Evolutionary conservation across 1,140 invertebrate species (phyloP).

Genomic region (Cardiocondyla obscurior): DNA sequence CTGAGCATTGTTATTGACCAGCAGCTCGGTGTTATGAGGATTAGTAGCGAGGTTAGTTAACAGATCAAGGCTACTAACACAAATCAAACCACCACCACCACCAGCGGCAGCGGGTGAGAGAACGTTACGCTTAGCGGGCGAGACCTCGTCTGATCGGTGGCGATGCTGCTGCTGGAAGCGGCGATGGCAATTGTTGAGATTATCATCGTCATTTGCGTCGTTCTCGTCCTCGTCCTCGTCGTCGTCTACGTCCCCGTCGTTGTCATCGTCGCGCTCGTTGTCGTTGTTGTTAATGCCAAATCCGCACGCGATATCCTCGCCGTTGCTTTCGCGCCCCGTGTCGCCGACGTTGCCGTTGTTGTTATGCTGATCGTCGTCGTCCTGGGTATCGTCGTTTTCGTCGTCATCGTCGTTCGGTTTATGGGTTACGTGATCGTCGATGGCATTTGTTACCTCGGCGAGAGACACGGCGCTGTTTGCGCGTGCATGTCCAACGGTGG

Average conservation of each 20-base stretch:
- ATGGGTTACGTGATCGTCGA: conserved; percentile 53
- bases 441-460: conserved; percentile 74
- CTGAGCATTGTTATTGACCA: conserved; percentile 63
- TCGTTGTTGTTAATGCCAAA: conserved; percentile 63
- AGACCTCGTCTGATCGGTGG: conserved; percentile 48
- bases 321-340: conserved; percentile 20
- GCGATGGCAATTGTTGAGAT: conserved; percentile 43
- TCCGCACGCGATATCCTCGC: conserved; percentile 34
- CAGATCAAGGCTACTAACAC: conserved; percentile 73
- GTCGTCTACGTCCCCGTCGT: conserved; percentile 42
- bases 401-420: conserved; percentile 63
- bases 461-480: conserved; percentile 67
- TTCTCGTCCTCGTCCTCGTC: conserved; percentile 6
- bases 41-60: conserved; percentile 76
- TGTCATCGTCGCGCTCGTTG: conserved; percentile 50
- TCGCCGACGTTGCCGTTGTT: conserved; percentile 57
- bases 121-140: conserved; percentile 64
- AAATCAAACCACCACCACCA: conserved; percentile 63
- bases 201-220: conserved; percentile 34
- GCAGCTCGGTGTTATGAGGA: conserved; percentile 68
- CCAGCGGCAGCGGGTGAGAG: conserved; percentile 50
- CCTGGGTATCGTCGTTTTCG: conserved; percentile 34
- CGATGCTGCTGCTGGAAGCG: conserved; percentile 37
- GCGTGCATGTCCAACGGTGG: conserved; percentile 65
- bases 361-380: conserved; percentile 61